Percentiles rank a stretch among this genome's conserved stretches.
Evolutionary conservation across 2,888 invertebrate species (phyloP).

Genomic region (Peribatodes rhomboidaria): DNA sequence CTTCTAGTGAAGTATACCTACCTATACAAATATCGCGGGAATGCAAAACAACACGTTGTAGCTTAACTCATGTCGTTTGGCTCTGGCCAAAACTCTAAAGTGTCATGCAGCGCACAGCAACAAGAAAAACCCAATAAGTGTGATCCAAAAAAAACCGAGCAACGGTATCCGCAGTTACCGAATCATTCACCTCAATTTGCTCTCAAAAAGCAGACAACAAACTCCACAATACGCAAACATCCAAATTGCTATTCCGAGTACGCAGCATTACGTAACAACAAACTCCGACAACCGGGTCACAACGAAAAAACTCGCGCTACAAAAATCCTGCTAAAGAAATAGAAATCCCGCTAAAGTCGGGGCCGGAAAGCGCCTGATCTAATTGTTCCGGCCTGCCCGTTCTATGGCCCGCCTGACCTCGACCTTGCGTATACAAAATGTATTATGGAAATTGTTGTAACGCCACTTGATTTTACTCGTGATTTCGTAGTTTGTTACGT

Average conservation of each 20-base stretch:
- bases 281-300: slow-evolving; percentile 24
- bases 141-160: background rate
- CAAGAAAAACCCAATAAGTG: too few species aligned
- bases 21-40: too few species aligned
- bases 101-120: too few species aligned
- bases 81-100: too few species aligned
- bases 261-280: slow-evolving; percentile 29
- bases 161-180: background rate
- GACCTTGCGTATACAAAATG: slow-evolving; percentile 27
- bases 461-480: background rate
- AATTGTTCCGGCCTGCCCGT: slow-evolving; percentile 35
- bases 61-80: too few species aligned
- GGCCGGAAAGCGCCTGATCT: slow-evolving; percentile 32
- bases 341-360: slow-evolving; percentile 28
- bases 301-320: slow-evolving; percentile 22
- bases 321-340: slow-evolving; percentile 30
- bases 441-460: background rate
- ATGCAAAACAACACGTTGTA: too few species aligned
- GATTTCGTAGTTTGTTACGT: too few species aligned
- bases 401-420: slow-evolving; percentile 26
- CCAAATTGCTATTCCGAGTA: slow-evolving; percentile 24
- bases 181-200: slow-evolving; percentile 15
- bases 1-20: too few species aligned
- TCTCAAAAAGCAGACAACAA: slow-evolving; percentile 12
- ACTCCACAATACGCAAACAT: slow-evolving; percentile 26